phyloP scores from a whole-genome alignment of 2,113 vertebrate genomes.

The Puntigrus tetrazona region DNA sequence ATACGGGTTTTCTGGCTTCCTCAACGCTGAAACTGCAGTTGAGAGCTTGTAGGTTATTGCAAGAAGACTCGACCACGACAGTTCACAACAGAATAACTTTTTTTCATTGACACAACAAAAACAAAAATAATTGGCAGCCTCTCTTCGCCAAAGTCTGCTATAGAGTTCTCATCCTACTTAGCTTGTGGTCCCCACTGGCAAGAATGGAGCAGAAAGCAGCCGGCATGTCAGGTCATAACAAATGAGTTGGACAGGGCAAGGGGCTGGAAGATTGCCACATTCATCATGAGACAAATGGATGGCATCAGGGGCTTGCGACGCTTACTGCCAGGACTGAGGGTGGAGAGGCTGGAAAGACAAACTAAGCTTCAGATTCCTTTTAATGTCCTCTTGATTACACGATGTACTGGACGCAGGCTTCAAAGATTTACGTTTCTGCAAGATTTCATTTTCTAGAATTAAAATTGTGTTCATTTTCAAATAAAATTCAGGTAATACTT shows the following conservation, averaged over 20 bases:
- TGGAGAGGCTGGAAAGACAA: constrained; percentile 37
- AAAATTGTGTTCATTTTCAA: not conserved
- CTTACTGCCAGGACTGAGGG: constrained; percentile 44
- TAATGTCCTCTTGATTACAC: constrained; percentile 54
- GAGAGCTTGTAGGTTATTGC: constrained; percentile 1
- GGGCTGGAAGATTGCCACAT: constrained; percentile 59
- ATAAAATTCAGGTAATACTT: not conserved
- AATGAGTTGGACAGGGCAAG: constrained; percentile 58
- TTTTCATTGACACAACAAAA: constrained; percentile 37
- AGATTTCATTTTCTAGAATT: not conserved
- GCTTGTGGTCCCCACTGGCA: constrained; percentile 56
- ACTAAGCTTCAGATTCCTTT: constrained; percentile 49
- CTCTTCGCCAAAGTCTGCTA: constrained; percentile 54
- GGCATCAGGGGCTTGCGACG: constrained; percentile 47
- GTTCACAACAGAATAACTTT: constrained; percentile 40
- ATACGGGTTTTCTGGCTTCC: not conserved
- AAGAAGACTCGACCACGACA: not conserved
- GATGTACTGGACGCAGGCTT: not conserved
- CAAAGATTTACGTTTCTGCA: not conserved
- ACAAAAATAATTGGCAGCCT: constrained; percentile 48
- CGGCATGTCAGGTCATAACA: constrained; percentile 53
- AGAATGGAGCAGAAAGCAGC: constrained; percentile 46
- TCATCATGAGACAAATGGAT: constrained; percentile 54
- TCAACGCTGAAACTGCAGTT: not conserved
- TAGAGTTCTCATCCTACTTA: constrained; percentile 61